Evolutionary conservation across 2,888 invertebrate genomes (phyloP).

Genomic region (Pegoplata infirma): DNA sequence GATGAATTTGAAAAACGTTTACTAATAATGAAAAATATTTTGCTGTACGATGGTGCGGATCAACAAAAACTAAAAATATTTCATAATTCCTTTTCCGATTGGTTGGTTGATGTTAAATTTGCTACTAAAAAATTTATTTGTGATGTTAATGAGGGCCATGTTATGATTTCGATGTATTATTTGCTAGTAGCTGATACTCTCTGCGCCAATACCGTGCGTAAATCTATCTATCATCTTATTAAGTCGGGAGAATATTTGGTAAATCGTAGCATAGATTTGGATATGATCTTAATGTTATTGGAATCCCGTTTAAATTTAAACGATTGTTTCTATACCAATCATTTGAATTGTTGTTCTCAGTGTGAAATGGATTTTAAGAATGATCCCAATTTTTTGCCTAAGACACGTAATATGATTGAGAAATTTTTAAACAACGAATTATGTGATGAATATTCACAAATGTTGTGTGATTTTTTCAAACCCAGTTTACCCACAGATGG

Average conservation of each 20-base stretch:
- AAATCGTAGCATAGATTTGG: slow-evolving; percentile 74
- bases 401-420: slow-evolving; percentile 76
- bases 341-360: slow-evolving; percentile 78
- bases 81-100: slow-evolving; percentile 96
- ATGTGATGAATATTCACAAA: slow-evolving; percentile 75
- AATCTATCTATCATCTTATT: slow-evolving; percentile 85
- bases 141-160: slow-evolving; percentile 91
- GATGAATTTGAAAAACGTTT: slow-evolving; percentile 90
- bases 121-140: slow-evolving; percentile 97
- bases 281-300: slow-evolving; percentile 76
- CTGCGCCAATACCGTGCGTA: slow-evolving; percentile 86
- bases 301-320: slow-evolving; percentile 77
- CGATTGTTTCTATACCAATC: slow-evolving; percentile 78
- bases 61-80: slow-evolving; percentile 82
- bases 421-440: slow-evolving; percentile 77
- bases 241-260: slow-evolving; percentile 82
- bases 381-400: slow-evolving; percentile 76
- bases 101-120: slow-evolving; percentile 98
- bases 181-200: slow-evolving; percentile 84
- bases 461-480: slow-evolving; percentile 80
- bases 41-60: slow-evolving; percentile 75
- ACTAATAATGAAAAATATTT: slow-evolving; percentile 83
- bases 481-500: slow-evolving; percentile 84
- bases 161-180: slow-evolving; percentile 91
- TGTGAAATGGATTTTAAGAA: slow-evolving; percentile 77